These are phyloP conservation scores for Nothobranchius furzeri DNA, from an alignment of 2,113 vertebrate species.

Conservation along the genomic window DNA sequence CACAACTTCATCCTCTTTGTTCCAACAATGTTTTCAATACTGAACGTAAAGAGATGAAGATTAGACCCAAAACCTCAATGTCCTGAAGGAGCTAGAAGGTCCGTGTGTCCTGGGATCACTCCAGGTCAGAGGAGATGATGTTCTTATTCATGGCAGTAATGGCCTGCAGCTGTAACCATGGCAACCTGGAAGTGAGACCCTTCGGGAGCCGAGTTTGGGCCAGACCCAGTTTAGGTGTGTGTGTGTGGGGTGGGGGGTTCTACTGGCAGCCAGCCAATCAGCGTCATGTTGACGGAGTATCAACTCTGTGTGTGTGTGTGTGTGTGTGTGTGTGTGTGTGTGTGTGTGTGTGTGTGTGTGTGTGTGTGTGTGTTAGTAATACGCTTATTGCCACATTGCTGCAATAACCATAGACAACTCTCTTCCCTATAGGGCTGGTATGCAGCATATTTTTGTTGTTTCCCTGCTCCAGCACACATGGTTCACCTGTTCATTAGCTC, in stretches of 20 bases:
- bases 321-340: constrained; percentile 11
- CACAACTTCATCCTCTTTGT: too few species aligned
- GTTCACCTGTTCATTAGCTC: too few species aligned
- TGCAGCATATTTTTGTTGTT: too few species aligned
- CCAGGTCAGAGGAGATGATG: constrained; percentile 54
- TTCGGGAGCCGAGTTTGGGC: constrained; percentile 20
- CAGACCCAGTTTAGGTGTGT: background rate
- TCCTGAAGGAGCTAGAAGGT: background rate
- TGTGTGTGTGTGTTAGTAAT: constrained; percentile 15
- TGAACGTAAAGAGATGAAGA: too few species aligned
- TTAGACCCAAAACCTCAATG: too few species aligned
- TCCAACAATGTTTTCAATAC: too few species aligned
- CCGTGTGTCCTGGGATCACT: constrained; percentile 44
- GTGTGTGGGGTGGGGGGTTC: background rate
- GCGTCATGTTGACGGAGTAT: constrained; percentile 22
- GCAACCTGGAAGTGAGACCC: constrained; percentile 47
- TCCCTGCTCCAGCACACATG: too few species aligned
- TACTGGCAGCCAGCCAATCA: constrained; percentile 25
- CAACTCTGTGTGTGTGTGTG: background rate
- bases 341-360: constrained; percentile 5
- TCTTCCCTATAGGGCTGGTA: too few species aligned
- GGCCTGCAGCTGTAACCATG: constrained; percentile 58
- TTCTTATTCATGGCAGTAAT: constrained; percentile 56
- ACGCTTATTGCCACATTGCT: too few species aligned
- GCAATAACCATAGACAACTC: too few species aligned